Evolutionary conservation across 2,888 invertebrate species (phyloP).

Genomic region (Creontiades dilutus): DNA sequence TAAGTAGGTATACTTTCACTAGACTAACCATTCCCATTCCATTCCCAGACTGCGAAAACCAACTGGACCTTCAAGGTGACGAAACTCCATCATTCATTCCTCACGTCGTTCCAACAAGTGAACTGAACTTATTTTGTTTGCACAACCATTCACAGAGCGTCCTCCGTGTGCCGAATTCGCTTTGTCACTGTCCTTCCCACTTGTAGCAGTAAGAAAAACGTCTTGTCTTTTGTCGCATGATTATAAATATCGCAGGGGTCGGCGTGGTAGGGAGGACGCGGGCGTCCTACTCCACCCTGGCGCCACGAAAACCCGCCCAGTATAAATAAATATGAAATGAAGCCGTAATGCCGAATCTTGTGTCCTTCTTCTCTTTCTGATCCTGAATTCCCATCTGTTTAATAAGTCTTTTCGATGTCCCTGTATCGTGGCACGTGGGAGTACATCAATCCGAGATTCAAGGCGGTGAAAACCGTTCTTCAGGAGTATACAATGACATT

Average conservation of each 20-base stretch:
- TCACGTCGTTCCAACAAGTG: not conserved
- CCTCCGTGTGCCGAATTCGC: slow-evolving; percentile 40
- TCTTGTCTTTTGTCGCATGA: slow-evolving; percentile 44
- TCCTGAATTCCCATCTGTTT: not conserved
- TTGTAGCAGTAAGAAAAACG: slow-evolving; percentile 29
- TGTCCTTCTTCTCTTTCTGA: not conserved
- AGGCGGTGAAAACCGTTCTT: not conserved
- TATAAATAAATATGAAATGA: slow-evolving; percentile 67
- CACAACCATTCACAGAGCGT: not conserved
- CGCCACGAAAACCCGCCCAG: slow-evolving; percentile 63
- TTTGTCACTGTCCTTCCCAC: slow-evolving; percentile 59
- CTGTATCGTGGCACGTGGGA: not conserved
- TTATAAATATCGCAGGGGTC: slow-evolving; percentile 47
- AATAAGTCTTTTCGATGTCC: not conserved
- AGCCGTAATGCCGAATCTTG: slow-evolving; percentile 49
- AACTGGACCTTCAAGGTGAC: not conserved
- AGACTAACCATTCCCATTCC: too few relatives aligned
- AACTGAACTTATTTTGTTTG: slow-evolving; percentile 5
- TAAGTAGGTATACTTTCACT: too few relatives aligned
- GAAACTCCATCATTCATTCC: not conserved
- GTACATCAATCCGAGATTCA: not conserved
- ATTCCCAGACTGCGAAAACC: too few relatives aligned
- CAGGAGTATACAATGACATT: too few relatives aligned
- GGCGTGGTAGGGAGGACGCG: not conserved
- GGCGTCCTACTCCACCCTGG: slow-evolving; percentile 56